Percentiles rank a stretch among this genome's conserved stretches.
Evolutionary conservation across 2,113 vertebrate species (phyloP).

Genomic region (Mionectes macconnelli): DNA sequence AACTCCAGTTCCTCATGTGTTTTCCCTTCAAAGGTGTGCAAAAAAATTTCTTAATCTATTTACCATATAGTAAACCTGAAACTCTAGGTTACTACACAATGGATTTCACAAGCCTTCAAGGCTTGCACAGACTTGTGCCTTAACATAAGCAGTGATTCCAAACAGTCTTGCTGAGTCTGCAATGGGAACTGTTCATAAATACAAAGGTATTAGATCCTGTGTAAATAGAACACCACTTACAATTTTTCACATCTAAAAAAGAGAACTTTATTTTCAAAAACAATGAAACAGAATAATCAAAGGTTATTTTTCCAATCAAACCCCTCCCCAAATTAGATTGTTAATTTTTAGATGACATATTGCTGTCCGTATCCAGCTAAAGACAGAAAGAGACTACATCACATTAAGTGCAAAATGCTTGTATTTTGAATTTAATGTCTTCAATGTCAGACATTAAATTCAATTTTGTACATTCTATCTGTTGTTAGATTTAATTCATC

Average conservation of each 20-base stretch:
- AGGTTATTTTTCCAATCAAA: not conserved
- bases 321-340: rapidly evolving
- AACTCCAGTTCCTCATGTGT: not conserved
- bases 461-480: not conserved
- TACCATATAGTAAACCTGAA: not conserved
- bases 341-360: not conserved
- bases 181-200: not conserved
- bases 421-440: not conserved
- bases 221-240: not conserved
- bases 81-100: not conserved
- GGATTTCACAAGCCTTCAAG: not conserved
- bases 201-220: not conserved
- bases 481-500: not conserved
- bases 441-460: not conserved
- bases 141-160: not conserved
- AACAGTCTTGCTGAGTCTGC: not conserved
- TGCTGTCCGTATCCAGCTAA: not conserved
- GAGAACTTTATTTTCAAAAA: not conserved
- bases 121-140: not conserved
- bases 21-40: not conserved
- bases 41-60: not conserved
- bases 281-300: not conserved
- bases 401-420: not conserved
- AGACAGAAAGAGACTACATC: not conserved
- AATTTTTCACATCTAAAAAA: not conserved